Percentiles rank a stretch among this genome's conserved stretches.
Conservation (phyloP, 92 coral and sea anemone species). For the Phenganax stokvisi region DNA sequence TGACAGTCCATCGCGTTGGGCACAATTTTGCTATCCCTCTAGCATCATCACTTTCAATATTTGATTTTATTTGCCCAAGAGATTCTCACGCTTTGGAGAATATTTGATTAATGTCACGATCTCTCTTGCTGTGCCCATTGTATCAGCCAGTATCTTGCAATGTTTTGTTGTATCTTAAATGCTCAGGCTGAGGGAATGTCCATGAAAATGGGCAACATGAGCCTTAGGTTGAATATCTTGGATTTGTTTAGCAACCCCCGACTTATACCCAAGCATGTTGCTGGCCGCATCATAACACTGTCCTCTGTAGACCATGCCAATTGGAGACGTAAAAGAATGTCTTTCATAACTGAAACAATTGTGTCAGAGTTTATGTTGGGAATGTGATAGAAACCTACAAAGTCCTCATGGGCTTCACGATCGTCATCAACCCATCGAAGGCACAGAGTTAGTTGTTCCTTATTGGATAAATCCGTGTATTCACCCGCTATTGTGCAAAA, state of each 20-base stretch:
- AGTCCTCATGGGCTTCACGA: constrained; percentile 34
- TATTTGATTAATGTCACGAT: background rate
- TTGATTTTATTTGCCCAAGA: constrained; percentile 41
- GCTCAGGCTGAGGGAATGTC: constrained; percentile 11
- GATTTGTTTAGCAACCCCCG: constrained; percentile 38
- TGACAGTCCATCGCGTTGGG: constrained; percentile 21
- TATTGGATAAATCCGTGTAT: constrained; percentile 24
- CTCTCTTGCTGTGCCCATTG: constrained; percentile 42
- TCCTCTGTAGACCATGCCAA: constrained; percentile 26
- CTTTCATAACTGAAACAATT: constrained; percentile 30
- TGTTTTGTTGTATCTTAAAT: constrained; percentile 10
- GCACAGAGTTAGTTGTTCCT: constrained; percentile 48
- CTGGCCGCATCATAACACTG: constrained; percentile 51
- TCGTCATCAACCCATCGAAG: constrained; percentile 35
- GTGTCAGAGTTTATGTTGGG: constrained; percentile 22
- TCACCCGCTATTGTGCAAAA: background rate
- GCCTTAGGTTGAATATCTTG: constrained; percentile 45
- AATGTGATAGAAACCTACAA: constrained; percentile 45
- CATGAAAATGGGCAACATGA: constrained; percentile 36
- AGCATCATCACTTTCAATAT: constrained; percentile 28
- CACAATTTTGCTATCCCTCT: constrained; percentile 14
- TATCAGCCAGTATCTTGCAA: constrained; percentile 43
- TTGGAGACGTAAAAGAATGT: constrained; percentile 9
- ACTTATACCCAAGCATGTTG: constrained; percentile 43
- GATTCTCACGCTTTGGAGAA: constrained; percentile 33